A percentile compares a stretch with the other conserved stretches of the same genome.
These are phyloP conservation scores for Ethmia dodecea DNA, from an alignment of 2,888 invertebrate species.

Conservation along the genomic window DNA sequence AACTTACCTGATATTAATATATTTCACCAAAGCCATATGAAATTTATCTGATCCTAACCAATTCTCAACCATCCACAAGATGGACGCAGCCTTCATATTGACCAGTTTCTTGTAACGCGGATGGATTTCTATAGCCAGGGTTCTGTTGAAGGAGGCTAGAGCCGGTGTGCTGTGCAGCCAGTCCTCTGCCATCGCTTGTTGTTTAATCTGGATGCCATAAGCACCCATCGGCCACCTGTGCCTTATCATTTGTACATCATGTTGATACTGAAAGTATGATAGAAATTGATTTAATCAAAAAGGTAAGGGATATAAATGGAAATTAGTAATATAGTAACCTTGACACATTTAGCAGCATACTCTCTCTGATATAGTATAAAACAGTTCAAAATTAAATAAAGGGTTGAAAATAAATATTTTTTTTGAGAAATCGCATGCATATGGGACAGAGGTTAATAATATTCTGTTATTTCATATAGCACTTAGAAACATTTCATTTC, in stretches of 20 bases:
- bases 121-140: slow-evolving; percentile 53
- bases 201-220: slow-evolving; percentile 54
- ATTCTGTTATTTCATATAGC: too few species aligned
- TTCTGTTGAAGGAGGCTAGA: slow-evolving; percentile 44
- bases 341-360: too few species aligned
- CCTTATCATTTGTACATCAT: slow-evolving; percentile 25
- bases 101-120: slow-evolving; percentile 48
- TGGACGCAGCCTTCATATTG: slow-evolving; percentile 59
- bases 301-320: too few species aligned
- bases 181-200: slow-evolving; percentile 55
- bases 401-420: too few species aligned
- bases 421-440: too few species aligned
- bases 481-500: too few species aligned
- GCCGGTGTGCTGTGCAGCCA: slow-evolving; percentile 52
- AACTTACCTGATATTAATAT: slow-evolving; percentile 48
- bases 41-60: slow-evolving; percentile 57
- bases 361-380: too few species aligned
- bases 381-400: too few species aligned
- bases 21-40: slow-evolving; percentile 49
- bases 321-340: too few species aligned
- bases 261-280: slow-evolving; percentile 40
- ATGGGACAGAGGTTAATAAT: too few species aligned
- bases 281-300: too few species aligned
- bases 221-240: slow-evolving; percentile 30
- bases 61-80: slow-evolving; percentile 68